phyloP scores from a whole-genome alignment of 23 tunicate species.

The Aplidium turbinatum region DNA sequence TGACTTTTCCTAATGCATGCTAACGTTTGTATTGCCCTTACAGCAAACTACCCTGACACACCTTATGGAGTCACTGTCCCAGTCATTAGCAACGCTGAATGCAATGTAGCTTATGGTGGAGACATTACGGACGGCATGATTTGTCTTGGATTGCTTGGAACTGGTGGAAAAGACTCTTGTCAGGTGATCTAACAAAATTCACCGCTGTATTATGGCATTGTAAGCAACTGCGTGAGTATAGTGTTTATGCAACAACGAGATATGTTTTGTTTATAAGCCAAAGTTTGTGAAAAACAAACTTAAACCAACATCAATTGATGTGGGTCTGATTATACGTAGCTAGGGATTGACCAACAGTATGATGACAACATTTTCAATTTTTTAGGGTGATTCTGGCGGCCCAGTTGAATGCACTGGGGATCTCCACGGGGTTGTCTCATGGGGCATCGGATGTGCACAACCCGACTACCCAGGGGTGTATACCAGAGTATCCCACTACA shows the following conservation, averaged over 20 bases:
- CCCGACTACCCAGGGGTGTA: slow-evolving; percentile 89
- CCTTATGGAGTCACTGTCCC: slow-evolving; percentile 60
- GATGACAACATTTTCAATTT: too few species aligned
- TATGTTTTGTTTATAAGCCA: too few species aligned
- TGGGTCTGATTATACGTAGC: background rate
- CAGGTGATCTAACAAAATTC: too few species aligned
- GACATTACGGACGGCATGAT: slow-evolving; percentile 72
- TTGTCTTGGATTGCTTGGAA: slow-evolving; percentile 68
- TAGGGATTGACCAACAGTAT: background rate
- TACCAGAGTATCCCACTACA: slow-evolving; percentile 80
- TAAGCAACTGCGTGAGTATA: too few species aligned
- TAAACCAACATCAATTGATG: background rate
- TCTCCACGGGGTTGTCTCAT: slow-evolving; percentile 73
- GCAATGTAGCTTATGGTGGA: slow-evolving; percentile 72
- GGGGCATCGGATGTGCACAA: slow-evolving; percentile 87
- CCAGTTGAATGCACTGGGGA: slow-evolving; percentile 84
- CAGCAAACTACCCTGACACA: slow-evolving; percentile 52
- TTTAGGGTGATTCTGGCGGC: slow-evolving; percentile 97
- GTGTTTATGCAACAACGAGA: too few species aligned
- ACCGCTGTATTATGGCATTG: too few species aligned
- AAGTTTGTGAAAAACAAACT: too few species aligned
- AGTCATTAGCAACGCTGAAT: slow-evolving; percentile 49
- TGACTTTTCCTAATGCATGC: too few species aligned
- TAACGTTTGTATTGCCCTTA: too few species aligned
- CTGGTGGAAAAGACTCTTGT: slow-evolving; percentile 89